Base-by-base conservation (phyloP, 2,888 invertebrate species). In the Liposcelis brunnea region DNA sequence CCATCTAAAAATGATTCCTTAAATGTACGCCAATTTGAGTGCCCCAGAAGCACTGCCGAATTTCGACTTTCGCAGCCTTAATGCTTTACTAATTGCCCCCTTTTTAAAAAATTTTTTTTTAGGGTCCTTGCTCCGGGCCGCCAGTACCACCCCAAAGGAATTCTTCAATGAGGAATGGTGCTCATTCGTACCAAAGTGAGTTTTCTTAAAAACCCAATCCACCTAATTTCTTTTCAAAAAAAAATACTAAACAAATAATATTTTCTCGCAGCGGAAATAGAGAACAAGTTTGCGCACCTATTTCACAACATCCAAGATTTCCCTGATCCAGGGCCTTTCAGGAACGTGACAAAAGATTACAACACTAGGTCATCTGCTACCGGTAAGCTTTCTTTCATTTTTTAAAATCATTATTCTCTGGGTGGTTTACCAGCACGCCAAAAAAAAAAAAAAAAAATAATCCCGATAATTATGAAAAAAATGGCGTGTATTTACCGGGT, bases 131-230 rank as follows among this genome's bases (percentile, higher is more conserved):
- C 21, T 44, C 45, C 43, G 51, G 55, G 12, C 68, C 65, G 2
- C 69, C 66, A 2, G 65, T 66, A 11, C 68, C 68, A 21, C 68
- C 69, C 2, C 60, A 62, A 1, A 59, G 68, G 31, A 62, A 65
- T 49, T 62, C 66, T 6, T 67, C 66, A 2, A 65, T 66, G 58
- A 54, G 67, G 46, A 68, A 65, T 49, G 65, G 63, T 21, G 37
- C 44, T 14, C 42, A 47, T 26, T 35, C 45, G 32, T 45, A 47
- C 16, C 40, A 37, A 44, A 49, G 49, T 49, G 43, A 46, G 48
- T 49, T 16, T 31, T 31, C 14, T 2, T 42, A 21, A 44, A 18
- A 21, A n/a, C 7, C 12, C 37, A 36, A 8, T 37, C 32, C 10
- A 14, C 7, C 19, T n/a, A 8, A 10, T 12, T 21, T 44, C 12